Conservation (phyloP, 1,140 invertebrate species). For the Hermatobates lingyangjiaoensis region DNA sequence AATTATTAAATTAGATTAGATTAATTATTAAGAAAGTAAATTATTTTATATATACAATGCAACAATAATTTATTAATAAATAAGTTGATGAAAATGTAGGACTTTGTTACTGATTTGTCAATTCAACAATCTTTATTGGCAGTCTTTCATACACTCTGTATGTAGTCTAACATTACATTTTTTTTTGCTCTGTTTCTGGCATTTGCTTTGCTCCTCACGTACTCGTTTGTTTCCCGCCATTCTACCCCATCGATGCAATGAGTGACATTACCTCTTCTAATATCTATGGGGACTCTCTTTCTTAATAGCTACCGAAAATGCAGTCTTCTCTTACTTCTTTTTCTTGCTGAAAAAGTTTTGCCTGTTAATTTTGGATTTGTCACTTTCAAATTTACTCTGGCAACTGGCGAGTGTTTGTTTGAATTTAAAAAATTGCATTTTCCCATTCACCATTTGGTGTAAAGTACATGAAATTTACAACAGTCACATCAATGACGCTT, state of each 20-base stretch:
- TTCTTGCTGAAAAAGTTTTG: no score
- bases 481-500: conserved; percentile 9
- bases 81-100: no score
- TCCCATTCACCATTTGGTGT: conserved; percentile 11
- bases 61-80: no score
- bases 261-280: conserved; percentile 9
- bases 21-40: no score
- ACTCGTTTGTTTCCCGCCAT: conserved; percentile 15
- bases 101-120: no score
- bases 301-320: conserved; percentile 6
- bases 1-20: no score
- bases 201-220: conserved; percentile 15
- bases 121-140: neutral
- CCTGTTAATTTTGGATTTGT: conserved; percentile 12
- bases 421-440: conserved; percentile 12
- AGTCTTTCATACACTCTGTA: neutral
- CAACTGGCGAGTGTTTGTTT: conserved; percentile 10
- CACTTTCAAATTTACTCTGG: conserved; percentile 10
- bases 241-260: conserved; percentile 11
- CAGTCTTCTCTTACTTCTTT: no score
- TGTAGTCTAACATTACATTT: conserved; percentile 5
- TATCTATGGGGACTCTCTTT: conserved; percentile 7
- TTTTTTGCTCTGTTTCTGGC: conserved; percentile 14
- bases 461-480: conserved; percentile 14
- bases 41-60: no score